These are phyloP conservation scores for Paramacrobiotus metropolitanus DNA, from an alignment of 1,140 invertebrate genomes.

Conservation along the genomic window DNA sequence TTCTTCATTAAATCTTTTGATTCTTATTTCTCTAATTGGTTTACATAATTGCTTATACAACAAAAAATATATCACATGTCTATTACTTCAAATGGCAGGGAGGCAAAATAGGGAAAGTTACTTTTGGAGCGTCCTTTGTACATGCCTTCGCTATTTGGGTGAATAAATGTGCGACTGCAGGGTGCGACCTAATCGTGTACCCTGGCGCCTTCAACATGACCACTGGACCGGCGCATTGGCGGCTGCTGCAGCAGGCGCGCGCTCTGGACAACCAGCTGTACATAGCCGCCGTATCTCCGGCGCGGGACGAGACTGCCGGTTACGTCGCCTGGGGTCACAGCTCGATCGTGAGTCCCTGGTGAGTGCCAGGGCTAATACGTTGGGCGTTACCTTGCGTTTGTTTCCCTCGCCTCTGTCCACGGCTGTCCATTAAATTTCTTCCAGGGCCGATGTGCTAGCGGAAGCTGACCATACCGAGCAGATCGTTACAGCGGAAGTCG, in stretches of 20 bases:
- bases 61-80: neutral
- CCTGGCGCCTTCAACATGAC: constrained; percentile 90
- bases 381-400: constrained; percentile 1
- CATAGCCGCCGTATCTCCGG: constrained; percentile 35
- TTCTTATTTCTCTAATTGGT: neutral
- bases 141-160: too few species aligned
- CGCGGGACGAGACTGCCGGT: constrained; percentile 38
- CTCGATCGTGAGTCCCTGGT: constrained; percentile 59
- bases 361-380: constrained; percentile 8
- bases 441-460: constrained; percentile 39
- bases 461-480: constrained; percentile 41
- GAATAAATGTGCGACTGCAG: constrained; percentile 21
- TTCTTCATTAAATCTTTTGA: too few species aligned
- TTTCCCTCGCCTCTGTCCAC: neutral
- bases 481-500: constrained; percentile 47
- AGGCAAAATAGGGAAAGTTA: too few species aligned
- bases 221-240: constrained; percentile 77
- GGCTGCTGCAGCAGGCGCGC: constrained; percentile 46
- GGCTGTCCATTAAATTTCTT: constrained; percentile 6
- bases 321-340: constrained; percentile 78
- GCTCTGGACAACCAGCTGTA: constrained; percentile 32
- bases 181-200: constrained; percentile 59
- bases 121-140: too few species aligned
- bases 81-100: neutral
- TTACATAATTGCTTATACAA: constrained; percentile 1